Evolutionary conservation across 2,113 vertebrate species (phyloP).

Genomic region (Eublepharis macularius): DNA sequence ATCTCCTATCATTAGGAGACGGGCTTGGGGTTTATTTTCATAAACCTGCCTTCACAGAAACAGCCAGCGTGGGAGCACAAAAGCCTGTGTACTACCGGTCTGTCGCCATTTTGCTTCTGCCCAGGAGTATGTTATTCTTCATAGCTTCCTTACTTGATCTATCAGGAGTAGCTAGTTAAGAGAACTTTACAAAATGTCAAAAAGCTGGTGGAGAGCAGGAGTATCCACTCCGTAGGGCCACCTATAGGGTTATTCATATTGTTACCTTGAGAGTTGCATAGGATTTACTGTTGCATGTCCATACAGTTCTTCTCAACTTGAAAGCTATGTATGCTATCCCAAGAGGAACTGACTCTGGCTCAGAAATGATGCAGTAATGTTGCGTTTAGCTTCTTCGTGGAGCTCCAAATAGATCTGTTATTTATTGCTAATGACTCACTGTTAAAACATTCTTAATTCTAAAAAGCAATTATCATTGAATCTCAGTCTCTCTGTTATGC

Average conservation of each 20-base stretch:
- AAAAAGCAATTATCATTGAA: not conserved
- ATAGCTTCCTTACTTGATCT: not conserved
- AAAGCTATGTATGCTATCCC: not conserved
- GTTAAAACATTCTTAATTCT: slow-evolving; percentile 26
- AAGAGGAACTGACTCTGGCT: not conserved
- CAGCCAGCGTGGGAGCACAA: too few species aligned
- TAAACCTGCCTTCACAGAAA: too few species aligned
- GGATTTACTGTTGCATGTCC: not conserved
- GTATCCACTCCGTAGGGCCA: not conserved
- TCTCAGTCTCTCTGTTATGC: not conserved
- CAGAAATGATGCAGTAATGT: not conserved
- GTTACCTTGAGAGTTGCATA: not conserved
- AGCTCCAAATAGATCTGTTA: not conserved
- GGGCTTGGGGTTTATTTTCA: too few species aligned
- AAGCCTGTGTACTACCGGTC: too few species aligned
- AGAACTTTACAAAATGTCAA: not conserved
- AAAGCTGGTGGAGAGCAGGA: too few species aligned
- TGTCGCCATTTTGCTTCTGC: too few species aligned
- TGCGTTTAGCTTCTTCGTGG: not conserved
- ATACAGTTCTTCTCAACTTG: not conserved
- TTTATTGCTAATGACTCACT: slow-evolving; percentile 20
- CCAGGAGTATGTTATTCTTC: not conserved
- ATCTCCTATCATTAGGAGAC: too few species aligned
- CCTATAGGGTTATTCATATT: not conserved
- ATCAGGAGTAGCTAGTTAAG: not conserved